Evolutionary conservation across 2,797 vertebrate species (phyloP).

Genomic region (Cheirogaleus major): DNA sequence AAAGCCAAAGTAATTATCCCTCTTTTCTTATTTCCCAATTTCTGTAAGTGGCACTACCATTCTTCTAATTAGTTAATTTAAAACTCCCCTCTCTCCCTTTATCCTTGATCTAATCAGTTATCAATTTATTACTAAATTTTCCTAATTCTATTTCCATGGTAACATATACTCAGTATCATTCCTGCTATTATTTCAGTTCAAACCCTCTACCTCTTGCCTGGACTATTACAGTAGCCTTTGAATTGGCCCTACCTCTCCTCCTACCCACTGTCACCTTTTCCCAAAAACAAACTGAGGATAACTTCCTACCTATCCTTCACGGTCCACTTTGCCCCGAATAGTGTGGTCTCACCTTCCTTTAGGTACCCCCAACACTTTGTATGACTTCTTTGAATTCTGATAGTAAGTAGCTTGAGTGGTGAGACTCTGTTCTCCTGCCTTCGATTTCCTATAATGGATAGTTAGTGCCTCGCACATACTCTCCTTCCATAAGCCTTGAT

Average conservation of each 20-base stretch:
- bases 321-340: background rate
- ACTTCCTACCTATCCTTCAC: background rate
- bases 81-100: slow-evolving; percentile 19
- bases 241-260: background rate
- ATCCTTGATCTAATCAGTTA: background rate
- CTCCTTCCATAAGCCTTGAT: slow-evolving; percentile 38
- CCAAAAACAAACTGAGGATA: background rate
- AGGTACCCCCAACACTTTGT: background rate
- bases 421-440: background rate
- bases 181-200: background rate
- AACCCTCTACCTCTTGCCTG: background rate
- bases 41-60: background rate
- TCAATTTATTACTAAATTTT: slow-evolving; percentile 9
- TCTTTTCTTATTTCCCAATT: background rate
- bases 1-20: background rate
- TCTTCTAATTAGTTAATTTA: slow-evolving; percentile 10
- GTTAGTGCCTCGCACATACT: background rate
- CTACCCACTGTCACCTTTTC: background rate
- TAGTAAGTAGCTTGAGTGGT: background rate
- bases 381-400: slow-evolving; percentile 42
- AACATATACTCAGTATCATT: background rate
- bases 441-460: background rate
- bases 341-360: background rate
- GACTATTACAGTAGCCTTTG: background rate
- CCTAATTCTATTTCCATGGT: background rate